Percentiles rank a stretch among this genome's conserved stretches.
These are phyloP conservation scores for Himantopus leucocephalus DNA, from an alignment of 2,113 vertebrate species.

Conservation along the genomic window DNA sequence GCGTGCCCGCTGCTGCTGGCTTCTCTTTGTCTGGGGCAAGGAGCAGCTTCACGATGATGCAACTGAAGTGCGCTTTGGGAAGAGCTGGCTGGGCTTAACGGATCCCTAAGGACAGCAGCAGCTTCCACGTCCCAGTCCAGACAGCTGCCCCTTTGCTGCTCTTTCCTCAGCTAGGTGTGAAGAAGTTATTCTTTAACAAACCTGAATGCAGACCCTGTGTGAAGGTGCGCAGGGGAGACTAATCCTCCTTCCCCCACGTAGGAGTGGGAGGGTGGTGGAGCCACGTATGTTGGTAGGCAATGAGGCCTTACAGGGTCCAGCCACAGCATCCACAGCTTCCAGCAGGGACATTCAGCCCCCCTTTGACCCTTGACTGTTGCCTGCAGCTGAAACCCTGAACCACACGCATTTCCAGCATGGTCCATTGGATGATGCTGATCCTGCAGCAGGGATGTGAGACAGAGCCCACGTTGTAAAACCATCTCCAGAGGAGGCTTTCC, in stretches of 20 bases:
- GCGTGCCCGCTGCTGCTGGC: not conserved
- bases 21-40: not conserved
- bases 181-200: not conserved
- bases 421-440: not conserved
- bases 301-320: not conserved
- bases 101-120: not conserved
- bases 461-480: not conserved
- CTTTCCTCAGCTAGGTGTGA: not conserved
- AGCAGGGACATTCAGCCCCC: accelerated
- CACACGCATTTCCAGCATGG: accelerated
- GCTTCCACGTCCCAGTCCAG: not conserved
- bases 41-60: not conserved
- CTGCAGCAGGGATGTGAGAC: not conserved
- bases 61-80: accelerated
- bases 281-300: not conserved
- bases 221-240: not conserved
- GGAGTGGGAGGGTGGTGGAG: not conserved
- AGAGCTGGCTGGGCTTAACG: not conserved
- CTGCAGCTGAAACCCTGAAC: not conserved
- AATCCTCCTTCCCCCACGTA: not conserved
- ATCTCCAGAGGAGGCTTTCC: not conserved
- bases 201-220: not conserved
- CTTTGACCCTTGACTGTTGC: not conserved
- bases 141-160: not conserved
- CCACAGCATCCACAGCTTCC: not conserved